Conservation (phyloP, 2,797 vertebrate species). For the Girardinus metallicus region DNA sequence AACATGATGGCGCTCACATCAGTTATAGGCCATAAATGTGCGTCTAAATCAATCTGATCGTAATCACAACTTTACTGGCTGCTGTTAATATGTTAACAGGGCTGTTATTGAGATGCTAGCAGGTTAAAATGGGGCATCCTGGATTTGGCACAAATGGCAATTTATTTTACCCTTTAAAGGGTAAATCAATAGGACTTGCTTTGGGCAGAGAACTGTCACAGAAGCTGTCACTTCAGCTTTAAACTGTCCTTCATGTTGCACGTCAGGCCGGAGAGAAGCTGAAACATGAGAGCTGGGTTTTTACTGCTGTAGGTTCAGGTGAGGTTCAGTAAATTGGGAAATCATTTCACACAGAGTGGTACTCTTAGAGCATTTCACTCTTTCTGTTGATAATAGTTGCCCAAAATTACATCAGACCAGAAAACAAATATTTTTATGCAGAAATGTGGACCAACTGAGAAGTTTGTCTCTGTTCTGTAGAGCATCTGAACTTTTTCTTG, state of each 20-base stretch:
- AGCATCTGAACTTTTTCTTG: not conserved
- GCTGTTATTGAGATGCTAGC: not conserved
- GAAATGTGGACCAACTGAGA: not conserved
- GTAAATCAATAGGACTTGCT: constrained; percentile 47
- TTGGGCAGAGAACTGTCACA: constrained; percentile 22
- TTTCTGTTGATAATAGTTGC: not conserved
- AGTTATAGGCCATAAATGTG: constrained; percentile 6
- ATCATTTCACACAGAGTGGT: not conserved
- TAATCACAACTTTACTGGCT: constrained; percentile 8
- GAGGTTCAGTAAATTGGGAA: not conserved
- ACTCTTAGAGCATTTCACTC: not conserved
- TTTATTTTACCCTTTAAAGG: constrained; percentile 34
- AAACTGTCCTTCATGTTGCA: constrained; percentile 7
- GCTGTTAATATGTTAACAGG: constrained; percentile 25
- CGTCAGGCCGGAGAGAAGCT: not conserved
- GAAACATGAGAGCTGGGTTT: not conserved
- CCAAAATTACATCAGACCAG: not conserved
- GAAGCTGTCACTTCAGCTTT: constrained; percentile 12
- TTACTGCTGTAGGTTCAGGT: not conserved
- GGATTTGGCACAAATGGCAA: constrained; percentile 25
- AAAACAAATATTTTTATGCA: not conserved
- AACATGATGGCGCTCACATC: not conserved
- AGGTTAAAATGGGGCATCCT: constrained; percentile 8
- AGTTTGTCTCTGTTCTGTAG: too few species aligned
- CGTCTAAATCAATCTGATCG: constrained; percentile 10